These are phyloP conservation scores for Petrolisthes cinctipes DNA, from an alignment of 2,888 invertebrate genomes.

Conservation along the genomic window DNA sequence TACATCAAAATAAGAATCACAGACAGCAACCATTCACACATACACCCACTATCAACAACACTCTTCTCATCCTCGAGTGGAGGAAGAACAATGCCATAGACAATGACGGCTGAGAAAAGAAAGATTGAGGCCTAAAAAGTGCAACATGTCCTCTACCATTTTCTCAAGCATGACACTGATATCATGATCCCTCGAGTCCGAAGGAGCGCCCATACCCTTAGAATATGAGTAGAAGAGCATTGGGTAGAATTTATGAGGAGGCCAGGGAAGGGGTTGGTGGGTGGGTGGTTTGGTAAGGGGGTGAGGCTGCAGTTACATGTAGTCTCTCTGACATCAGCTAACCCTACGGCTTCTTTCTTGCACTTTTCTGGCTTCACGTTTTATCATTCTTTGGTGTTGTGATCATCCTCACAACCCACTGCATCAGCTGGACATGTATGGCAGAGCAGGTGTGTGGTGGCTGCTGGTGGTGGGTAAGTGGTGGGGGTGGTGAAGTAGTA, in stretches of 20 bases:
- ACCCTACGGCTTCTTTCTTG: conserved; percentile 27
- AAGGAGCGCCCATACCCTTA: too few species aligned
- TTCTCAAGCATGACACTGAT: too few species aligned
- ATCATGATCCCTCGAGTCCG: too few species aligned
- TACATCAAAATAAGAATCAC: too few species aligned
- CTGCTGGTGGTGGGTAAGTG: too few species aligned
- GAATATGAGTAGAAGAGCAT: neutral
- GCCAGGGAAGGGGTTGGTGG: neutral
- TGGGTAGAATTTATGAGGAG: neutral
- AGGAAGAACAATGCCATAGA: too few species aligned
- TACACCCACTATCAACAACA: too few species aligned
- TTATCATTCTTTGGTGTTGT: neutral
- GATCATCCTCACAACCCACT: neutral
- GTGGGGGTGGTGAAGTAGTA: too few species aligned
- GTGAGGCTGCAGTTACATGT: neutral
- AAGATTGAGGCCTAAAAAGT: neutral
- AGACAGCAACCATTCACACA: too few species aligned
- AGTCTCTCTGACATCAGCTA: conserved; percentile 20
- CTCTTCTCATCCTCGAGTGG: too few species aligned
- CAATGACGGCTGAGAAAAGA: neutral
- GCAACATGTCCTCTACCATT: neutral
- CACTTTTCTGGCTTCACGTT: conserved; percentile 6
- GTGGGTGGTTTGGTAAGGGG: neutral
- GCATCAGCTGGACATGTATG: neutral
- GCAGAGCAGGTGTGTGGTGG: too few species aligned